Evolutionary conservation across 2,113 vertebrate genomes (phyloP).

Genomic region (Tetraodon nigroviridis): DNA sequence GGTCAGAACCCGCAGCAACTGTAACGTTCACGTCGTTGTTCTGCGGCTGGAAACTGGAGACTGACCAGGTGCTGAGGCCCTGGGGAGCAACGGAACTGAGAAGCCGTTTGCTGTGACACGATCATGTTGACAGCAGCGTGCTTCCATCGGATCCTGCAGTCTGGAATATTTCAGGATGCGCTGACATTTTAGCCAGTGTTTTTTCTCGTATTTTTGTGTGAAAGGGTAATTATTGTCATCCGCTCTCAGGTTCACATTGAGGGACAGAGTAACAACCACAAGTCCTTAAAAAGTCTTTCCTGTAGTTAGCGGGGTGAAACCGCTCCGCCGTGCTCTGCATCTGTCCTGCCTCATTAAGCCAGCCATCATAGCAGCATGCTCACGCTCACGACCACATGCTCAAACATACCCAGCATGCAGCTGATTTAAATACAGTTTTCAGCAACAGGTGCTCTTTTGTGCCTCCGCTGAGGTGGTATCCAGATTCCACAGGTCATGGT

Average conservation of each 20-base stretch:
- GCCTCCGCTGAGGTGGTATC: conserved; percentile 2
- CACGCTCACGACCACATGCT: conserved; percentile 11
- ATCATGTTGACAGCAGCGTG: no score
- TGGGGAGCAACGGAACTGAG: no score
- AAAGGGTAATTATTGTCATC: conserved; percentile 63
- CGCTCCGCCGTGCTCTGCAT: conserved; percentile 25
- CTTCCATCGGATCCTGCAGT: no score
- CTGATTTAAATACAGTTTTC: conserved; percentile 14
- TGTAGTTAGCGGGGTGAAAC: conserved; percentile 28
- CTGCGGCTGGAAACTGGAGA: no score
- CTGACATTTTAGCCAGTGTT: not conserved
- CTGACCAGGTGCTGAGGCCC: no score
- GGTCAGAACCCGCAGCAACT: no score
- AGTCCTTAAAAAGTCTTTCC: conserved; percentile 51
- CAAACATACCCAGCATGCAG: conserved; percentile 7
- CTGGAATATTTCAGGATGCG: not conserved
- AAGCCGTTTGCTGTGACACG: no score
- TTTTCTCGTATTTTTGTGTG: conserved; percentile 31
- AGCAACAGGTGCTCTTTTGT: not conserved
- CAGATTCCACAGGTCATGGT: conserved; percentile 24
- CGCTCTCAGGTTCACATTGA: conserved; percentile 36
- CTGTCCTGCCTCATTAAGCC: conserved; percentile 31
- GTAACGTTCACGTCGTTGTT: no score
- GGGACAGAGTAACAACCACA: conserved; percentile 38
- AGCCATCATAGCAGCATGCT: conserved; percentile 15